phyloP scores from a whole-genome alignment of 1,140 invertebrate species.

The Sycophila sp. region DNA sequence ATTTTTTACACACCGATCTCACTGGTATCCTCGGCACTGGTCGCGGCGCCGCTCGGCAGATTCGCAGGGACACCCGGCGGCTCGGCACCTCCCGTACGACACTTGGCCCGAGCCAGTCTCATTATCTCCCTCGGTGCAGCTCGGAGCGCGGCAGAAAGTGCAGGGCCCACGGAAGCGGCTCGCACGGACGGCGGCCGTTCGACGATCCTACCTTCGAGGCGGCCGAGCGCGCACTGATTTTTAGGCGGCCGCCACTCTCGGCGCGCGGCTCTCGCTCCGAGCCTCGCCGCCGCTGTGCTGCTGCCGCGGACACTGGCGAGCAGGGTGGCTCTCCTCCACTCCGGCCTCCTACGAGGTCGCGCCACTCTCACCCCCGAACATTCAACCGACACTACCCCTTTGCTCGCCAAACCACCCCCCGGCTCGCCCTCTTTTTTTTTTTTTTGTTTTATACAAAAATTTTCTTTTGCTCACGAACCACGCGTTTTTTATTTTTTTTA shows the following conservation, averaged over 20 bases:
- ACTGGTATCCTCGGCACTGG: neutral
- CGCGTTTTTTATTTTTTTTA: too few relatives aligned
- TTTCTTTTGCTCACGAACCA: too few relatives aligned
- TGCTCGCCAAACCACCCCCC: too few relatives aligned
- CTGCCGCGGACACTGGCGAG: slow-evolving; percentile 26
- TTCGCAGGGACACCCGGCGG: too few relatives aligned
- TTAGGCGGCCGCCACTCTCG: slow-evolving; percentile 42
- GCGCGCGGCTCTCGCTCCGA: slow-evolving; percentile 23
- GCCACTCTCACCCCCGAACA: neutral
- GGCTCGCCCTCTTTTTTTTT: too few relatives aligned
- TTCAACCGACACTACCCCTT: too few relatives aligned
- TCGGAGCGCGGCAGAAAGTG: too few relatives aligned
- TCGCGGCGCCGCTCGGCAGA: neutral
- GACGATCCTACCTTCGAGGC: slow-evolving; percentile 31
- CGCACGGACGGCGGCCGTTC: neutral
- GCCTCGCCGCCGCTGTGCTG: slow-evolving; percentile 22
- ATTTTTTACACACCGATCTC: neutral
- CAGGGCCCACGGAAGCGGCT: too few relatives aligned
- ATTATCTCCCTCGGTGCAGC: neutral
- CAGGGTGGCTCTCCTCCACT: too few relatives aligned
- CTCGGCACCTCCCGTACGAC: neutral
- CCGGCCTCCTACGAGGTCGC: neutral
- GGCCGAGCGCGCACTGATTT: slow-evolving; percentile 40
- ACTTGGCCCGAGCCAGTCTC: neutral
- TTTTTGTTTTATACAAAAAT: too few relatives aligned